Conservation (phyloP, 2,888 invertebrate genomes). For the Apodemia mormo region DNA sequence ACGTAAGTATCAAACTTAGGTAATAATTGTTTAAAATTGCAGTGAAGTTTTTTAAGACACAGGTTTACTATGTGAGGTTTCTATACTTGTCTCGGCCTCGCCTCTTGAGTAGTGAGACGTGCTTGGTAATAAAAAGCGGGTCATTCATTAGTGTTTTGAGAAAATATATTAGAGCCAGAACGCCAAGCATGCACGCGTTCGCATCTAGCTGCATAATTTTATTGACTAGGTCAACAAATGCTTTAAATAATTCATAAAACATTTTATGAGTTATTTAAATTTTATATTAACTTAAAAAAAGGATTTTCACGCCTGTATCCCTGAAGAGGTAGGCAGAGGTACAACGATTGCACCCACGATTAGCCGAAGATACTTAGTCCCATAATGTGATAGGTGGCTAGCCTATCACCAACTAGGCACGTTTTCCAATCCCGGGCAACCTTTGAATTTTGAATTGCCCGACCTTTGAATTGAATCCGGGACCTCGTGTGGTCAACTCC, state of each 20-base stretch:
- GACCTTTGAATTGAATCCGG: background rate
- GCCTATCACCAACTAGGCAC: too few relatives aligned
- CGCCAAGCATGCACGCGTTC: conserved; percentile 68
- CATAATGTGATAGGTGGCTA: too few relatives aligned
- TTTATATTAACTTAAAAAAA: too few relatives aligned
- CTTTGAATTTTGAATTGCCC: too few relatives aligned
- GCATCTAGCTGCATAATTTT: conserved; percentile 63
- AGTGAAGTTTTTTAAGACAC: background rate
- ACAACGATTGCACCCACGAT: too few relatives aligned
- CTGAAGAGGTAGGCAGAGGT: too few relatives aligned
- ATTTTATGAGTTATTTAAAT: too few relatives aligned
- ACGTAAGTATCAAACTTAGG: too few relatives aligned
- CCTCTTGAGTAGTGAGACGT: conserved; percentile 67
- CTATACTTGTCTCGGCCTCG: conserved; percentile 23
- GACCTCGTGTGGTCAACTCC: too few relatives aligned
- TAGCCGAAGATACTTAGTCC: too few relatives aligned
- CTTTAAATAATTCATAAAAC: background rate
- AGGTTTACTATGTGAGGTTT: background rate
- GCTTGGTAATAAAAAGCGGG: conserved; percentile 72
- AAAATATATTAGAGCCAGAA: conserved; percentile 70
- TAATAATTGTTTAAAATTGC: background rate
- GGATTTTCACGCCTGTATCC: too few relatives aligned
- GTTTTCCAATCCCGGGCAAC: too few relatives aligned
- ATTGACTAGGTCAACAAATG: conserved; percentile 50
- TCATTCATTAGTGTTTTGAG: conserved; percentile 79